These are phyloP conservation scores for Hemibagrus wyckioides DNA, from an alignment of 2,113 vertebrate species.

Conservation along the genomic window DNA sequence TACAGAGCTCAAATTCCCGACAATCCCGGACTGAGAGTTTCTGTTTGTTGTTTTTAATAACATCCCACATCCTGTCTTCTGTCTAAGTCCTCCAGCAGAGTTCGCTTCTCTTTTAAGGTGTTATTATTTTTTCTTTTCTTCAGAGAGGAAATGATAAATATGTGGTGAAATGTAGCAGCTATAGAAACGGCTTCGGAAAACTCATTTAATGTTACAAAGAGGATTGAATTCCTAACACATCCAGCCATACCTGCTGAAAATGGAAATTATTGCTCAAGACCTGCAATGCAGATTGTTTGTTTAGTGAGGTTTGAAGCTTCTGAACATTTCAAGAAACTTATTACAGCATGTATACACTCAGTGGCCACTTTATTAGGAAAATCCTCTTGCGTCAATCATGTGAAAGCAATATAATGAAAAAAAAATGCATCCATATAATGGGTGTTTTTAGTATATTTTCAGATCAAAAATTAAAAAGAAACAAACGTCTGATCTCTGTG, in stretches of 20 bases:
- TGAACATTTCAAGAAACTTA: not conserved
- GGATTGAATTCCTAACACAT: constrained; percentile 18
- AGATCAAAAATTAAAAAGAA: too few relatives aligned
- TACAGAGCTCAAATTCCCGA: constrained; percentile 33
- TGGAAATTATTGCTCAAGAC: not conserved
- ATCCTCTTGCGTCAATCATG: not conserved
- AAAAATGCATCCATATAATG: not conserved
- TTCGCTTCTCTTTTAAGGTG: constrained; percentile 5
- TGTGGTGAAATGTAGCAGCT: constrained; percentile 3
- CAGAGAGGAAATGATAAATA: not conserved
- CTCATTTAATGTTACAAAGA: not conserved
- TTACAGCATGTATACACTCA: not conserved
- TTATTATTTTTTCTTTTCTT: not conserved
- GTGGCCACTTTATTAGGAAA: not conserved
- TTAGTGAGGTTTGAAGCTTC: not conserved
- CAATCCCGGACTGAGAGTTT: constrained; percentile 6
- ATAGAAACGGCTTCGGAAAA: constrained; percentile 6
- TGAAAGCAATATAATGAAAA: not conserved
- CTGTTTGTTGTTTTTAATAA: constrained; percentile 44
- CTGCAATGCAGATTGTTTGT: not conserved
- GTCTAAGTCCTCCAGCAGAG: not conserved
- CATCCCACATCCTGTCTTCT: constrained; percentile 22
- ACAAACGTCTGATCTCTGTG: not conserved
- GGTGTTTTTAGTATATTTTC: not conserved
- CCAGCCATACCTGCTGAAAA: constrained; percentile 23